A percentile compares a stretch with the other conserved stretches of the same genome.
Conservation (phyloP, 2,888 invertebrate genomes). For the Anticlea derivata region DNA sequence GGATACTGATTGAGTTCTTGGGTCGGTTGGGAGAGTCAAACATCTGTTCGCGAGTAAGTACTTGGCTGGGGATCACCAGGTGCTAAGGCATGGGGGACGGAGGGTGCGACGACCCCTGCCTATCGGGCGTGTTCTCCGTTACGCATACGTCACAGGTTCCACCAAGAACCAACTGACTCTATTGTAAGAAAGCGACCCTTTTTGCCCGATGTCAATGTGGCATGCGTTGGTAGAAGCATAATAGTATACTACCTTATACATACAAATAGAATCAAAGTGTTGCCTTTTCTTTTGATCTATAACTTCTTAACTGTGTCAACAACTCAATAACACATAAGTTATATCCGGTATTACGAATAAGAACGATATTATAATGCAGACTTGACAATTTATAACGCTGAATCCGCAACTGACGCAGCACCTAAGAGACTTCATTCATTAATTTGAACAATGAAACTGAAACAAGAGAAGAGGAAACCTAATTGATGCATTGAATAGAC, state of each 20-base stretch:
- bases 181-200: slow-evolving; percentile 15
- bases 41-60: slow-evolving; percentile 71
- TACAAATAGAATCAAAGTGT: not conserved
- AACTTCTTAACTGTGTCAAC: slow-evolving; percentile 3
- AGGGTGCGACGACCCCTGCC: slow-evolving; percentile 78
- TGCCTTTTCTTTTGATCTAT: not conserved
- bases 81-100: slow-evolving; percentile 67
- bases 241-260: no score
- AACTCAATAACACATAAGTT: not conserved
- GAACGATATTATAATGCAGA: slow-evolving; percentile 4
- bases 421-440: slow-evolving; percentile 30
- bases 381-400: slow-evolving; percentile 19
- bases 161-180: slow-evolving; percentile 28
- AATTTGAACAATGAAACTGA: slow-evolving; percentile 38
- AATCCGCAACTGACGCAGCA: slow-evolving; percentile 37
- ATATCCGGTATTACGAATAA: slow-evolving; percentile 4
- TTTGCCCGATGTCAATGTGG: not conserved
- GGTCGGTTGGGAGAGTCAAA: slow-evolving; percentile 52
- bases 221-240: not conserved
- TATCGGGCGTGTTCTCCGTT: slow-evolving; percentile 60
- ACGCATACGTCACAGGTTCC: slow-evolving; percentile 53
- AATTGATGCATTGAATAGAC: slow-evolving; percentile 23
- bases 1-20: slow-evolving; percentile 34
- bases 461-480: slow-evolving; percentile 20
- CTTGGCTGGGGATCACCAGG: slow-evolving; percentile 68